A percentile compares a stretch with the other conserved stretches of the same genome.
Conservation (phyloP, 2,888 invertebrate species). For the Noctua comes region DNA sequence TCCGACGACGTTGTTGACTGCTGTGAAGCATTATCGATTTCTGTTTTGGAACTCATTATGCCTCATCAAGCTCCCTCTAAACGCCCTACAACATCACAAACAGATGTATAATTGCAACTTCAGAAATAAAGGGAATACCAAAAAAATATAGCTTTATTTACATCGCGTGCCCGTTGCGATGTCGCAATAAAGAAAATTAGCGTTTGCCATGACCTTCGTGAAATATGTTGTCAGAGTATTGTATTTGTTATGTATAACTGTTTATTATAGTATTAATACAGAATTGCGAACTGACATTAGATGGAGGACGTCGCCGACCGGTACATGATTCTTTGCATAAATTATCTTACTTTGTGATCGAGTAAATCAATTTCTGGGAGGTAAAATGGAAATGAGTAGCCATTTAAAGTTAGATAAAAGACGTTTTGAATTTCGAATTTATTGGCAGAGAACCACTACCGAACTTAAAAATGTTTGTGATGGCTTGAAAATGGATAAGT, state of each 20-base stretch:
- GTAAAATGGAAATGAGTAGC: conserved; percentile 67
- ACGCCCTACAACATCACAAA: background rate
- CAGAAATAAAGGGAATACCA: conserved; percentile 62
- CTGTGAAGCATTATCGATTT: background rate
- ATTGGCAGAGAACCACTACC: conserved; percentile 42
- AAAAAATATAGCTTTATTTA: conserved; percentile 73
- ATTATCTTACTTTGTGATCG: conserved; percentile 78
- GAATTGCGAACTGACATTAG: conserved; percentile 79
- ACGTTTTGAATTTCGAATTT: conserved; percentile 60
- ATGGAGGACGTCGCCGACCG: conserved; percentile 82
- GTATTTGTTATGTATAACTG: conserved; percentile 74
- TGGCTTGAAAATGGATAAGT: background rate
- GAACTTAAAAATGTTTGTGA: conserved; percentile 29
- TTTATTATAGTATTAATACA: conserved; percentile 77
- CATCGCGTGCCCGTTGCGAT: conserved; percentile 79
- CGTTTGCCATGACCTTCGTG: conserved; percentile 83
- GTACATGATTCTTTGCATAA: conserved; percentile 88
- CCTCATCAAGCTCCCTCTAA: background rate
- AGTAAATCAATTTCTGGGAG: conserved; percentile 75
- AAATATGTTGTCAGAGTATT: conserved; percentile 71
- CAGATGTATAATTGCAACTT: conserved; percentile 44
- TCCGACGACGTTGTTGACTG: too few species aligned
- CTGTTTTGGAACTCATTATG: background rate
- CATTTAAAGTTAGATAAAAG: conserved; percentile 68
- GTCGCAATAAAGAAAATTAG: conserved; percentile 84